Percentiles rank a stretch among this genome's conserved stretches.
phyloP scores from a whole-genome alignment of 2,113 vertebrate species.

The Cathartes aura region DNA sequence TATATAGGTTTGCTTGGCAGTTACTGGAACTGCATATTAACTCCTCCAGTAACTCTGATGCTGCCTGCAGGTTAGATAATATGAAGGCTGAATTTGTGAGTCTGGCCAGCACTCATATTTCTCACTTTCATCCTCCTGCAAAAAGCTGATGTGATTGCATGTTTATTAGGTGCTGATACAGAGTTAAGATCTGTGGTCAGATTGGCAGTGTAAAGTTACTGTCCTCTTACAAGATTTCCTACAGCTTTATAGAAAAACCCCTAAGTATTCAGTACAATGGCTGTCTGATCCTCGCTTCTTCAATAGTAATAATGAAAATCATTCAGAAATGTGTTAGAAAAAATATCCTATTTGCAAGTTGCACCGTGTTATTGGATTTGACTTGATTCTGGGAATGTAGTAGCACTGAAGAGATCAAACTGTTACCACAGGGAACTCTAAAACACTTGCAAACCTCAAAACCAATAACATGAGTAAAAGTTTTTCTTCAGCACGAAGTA shows the following conservation, averaged over 20 bases:
- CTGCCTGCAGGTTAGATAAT: background rate
- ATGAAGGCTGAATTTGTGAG: background rate
- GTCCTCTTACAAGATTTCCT: background rate
- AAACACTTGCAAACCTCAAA: background rate
- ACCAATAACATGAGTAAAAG: background rate
- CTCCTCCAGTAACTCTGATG: background rate
- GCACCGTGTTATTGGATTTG: background rate
- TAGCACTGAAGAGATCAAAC: background rate
- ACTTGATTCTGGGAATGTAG: background rate
- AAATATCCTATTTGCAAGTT: background rate
- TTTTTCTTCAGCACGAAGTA: background rate
- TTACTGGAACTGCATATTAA: background rate
- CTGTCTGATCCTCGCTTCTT: background rate
- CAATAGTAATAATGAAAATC: background rate
- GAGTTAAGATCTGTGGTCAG: background rate
- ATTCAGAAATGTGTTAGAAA: background rate
- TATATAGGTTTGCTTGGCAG: background rate
- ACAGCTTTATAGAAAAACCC: background rate
- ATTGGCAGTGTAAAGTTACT: background rate
- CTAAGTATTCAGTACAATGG: background rate
- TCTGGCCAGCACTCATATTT: background rate
- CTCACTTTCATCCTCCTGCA: background rate
- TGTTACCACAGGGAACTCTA: background rate
- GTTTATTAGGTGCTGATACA: background rate
- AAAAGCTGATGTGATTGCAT: background rate